Evolutionary conservation across 2,113 vertebrate species (phyloP), one percentile per base, ranked within the genome.

Genomic region (Australoheros scitulus): DNA sequence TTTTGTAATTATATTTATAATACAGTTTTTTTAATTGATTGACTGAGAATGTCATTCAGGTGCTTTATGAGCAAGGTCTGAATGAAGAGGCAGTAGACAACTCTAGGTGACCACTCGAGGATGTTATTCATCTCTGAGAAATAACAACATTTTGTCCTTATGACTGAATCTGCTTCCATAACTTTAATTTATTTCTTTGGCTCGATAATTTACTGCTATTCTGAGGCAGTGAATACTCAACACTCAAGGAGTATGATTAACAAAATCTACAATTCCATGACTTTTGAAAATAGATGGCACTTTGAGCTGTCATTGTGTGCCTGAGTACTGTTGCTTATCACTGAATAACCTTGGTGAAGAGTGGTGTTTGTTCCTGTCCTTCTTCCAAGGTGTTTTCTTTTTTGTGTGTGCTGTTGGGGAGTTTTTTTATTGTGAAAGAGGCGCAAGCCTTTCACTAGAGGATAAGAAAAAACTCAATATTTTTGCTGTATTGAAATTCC

Each of bases 311-410:
- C 91, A 93, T 92, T 93, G 92, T 93, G 76, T 76, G 88, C 60
- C 92, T 82, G 91, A 93, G 92, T 88, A 81, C 84, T 84, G 85
- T 91, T 89, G 92, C 91, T 95, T 94, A 94, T 94, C 91, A 92
- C 93, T 89, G 93, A 93, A 87, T 91, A 95, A 94, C 95, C 95
- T 95, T 95, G 95, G 92, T 90, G 81, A 90, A 81, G 90, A 94
- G 89, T 80, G 90, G 89, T 85, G 87, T 87, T 93, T 94, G 89
- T 89, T 79, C 80, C 83, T 89, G 91, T 92, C 92, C 88, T 88
- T 88, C 91, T 92, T 94, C 89, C 93, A 94, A 94, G 88, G 92
- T 90, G 92, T 85, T 93, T 91, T 63, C 76, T 61, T 87, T 84
- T 88, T 86, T 87, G 87, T 86, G 91, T 79, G 6, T 83, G 88